Evolutionary conservation across 2,888 invertebrate genomes (phyloP), one percentile per base, ranked within the genome.

Genomic region (Stenodema calcarata): DNA sequence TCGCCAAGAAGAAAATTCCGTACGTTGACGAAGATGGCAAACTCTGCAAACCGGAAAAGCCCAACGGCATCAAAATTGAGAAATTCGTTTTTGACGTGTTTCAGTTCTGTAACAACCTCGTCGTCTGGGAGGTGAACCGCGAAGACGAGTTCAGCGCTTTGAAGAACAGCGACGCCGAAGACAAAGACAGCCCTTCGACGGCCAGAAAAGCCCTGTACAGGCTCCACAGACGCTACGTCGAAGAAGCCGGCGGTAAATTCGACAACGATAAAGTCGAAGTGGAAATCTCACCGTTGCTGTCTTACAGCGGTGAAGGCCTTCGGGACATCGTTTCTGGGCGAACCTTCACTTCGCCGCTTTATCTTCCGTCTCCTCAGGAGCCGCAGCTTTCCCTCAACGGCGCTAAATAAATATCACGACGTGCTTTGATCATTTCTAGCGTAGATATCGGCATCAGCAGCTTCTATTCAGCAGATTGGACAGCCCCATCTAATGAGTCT

Each of bases 11-110:
- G 92, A 99, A 99, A 92, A 99, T 99, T 89, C 95, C 98, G 0
- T 95, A 94, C 89, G 92, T 98, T 0, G 95, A 97, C 90, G 92
- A 93, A 0, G 92, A 93, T 11, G 97, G 97, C 2, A 92, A 94
- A 23, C 92, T 94, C 76, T 92, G 94, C 54, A 95, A 94, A 88
- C 99, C 99, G 0, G 93, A 94, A 0, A 93, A 94, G 88, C 95
- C 97, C 0, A 99, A 99, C 90, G 99, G 99, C 12, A 97, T 99
- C 89, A 99, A 99, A 92, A 95, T 99, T 92, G 99, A 99, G 91
- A 99, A 99, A 91, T 99, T 99, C 91, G 96, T 99, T 12, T 99
- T 99, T 91, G 99, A 99, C 91, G 98, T 99, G 0, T 99, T 99
- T 90, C 96, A 96, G 90, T 98, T 97, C 91, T 95, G 98, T 0